Conservation (phyloP, 2,797 vertebrate species). For the Platyrinchus mystaceus region DNA sequence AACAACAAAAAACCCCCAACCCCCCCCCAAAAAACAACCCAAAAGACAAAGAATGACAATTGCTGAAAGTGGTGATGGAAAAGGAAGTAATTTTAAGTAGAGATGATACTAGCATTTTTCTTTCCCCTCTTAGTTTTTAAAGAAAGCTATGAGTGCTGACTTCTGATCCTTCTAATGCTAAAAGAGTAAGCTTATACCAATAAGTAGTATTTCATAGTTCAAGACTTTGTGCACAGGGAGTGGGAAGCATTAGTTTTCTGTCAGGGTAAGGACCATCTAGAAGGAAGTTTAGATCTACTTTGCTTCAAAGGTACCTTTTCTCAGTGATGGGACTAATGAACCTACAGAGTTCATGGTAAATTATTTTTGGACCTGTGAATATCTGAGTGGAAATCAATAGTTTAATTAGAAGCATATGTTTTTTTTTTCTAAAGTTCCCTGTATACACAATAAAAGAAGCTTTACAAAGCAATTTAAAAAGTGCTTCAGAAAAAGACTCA, state of each 20-base stretch:
- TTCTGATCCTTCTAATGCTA: background rate
- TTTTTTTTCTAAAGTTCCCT: background rate
- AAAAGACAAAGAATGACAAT: background rate
- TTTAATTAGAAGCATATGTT: background rate
- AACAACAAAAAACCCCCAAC: too few species aligned
- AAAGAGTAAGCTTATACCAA: background rate
- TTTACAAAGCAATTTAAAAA: background rate
- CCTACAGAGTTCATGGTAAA: background rate
- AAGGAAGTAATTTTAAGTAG: background rate
- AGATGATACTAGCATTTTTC: background rate
- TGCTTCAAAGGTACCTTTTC: background rate
- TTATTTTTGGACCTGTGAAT: background rate
- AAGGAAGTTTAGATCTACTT: background rate
- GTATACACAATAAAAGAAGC: background rate
- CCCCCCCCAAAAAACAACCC: too few species aligned
- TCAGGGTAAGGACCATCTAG: background rate
- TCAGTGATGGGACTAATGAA: background rate
- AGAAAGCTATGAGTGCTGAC: background rate
- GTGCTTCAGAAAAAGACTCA: background rate
- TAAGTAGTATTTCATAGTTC: background rate
- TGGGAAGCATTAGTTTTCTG: background rate
- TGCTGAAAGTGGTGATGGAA: background rate
- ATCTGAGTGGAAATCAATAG: background rate
- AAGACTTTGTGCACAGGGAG: background rate
- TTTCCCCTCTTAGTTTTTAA: background rate